These are phyloP conservation scores for Drosophila mayri DNA, from an alignment of 1,140 invertebrate species.

Conservation along the genomic window DNA sequence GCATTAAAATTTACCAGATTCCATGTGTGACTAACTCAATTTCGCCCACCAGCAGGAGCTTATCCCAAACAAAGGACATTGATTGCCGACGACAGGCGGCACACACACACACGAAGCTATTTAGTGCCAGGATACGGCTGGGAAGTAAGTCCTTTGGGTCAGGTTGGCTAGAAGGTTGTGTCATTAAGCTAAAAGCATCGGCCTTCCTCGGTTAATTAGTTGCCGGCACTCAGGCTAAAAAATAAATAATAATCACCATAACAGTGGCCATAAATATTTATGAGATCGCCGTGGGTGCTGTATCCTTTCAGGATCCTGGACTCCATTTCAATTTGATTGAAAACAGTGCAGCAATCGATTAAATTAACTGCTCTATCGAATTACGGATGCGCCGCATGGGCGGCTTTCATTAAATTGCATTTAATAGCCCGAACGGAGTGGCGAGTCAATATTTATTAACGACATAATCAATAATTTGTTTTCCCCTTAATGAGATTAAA, in stretches of 20 bases:
- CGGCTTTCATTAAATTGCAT: constrained; percentile 64
- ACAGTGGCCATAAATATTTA: constrained; percentile 59
- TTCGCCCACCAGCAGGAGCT: constrained; percentile 14
- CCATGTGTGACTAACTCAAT: constrained; percentile 70
- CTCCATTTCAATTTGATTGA: constrained; percentile 55
- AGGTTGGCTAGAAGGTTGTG: constrained; percentile 38
- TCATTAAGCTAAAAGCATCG: constrained; percentile 45
- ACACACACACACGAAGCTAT: constrained; percentile 49
- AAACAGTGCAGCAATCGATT: constrained; percentile 49
- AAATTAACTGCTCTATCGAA: constrained; percentile 69
- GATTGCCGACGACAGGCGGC: constrained; percentile 64
- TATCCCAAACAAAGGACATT: constrained; percentile 58
- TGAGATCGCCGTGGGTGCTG: constrained; percentile 35
- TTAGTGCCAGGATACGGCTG: constrained; percentile 21
- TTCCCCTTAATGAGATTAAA: constrained; percentile 68
- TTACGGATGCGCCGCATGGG: constrained; percentile 59
- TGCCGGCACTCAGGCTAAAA: constrained; percentile 17
- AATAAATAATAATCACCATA: constrained; percentile 33
- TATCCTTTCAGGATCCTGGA: constrained; percentile 15
- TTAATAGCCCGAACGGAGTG: constrained; percentile 65
- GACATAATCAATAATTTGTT: constrained; percentile 74
- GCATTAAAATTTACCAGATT: constrained; percentile 75
- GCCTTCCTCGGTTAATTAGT: constrained; percentile 60
- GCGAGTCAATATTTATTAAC: constrained; percentile 77
- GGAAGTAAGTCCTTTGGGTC: neutral